These are phyloP conservation scores for Tetrax tetrax DNA, from an alignment of 2,113 vertebrate genomes.

Conservation along the genomic window DNA sequence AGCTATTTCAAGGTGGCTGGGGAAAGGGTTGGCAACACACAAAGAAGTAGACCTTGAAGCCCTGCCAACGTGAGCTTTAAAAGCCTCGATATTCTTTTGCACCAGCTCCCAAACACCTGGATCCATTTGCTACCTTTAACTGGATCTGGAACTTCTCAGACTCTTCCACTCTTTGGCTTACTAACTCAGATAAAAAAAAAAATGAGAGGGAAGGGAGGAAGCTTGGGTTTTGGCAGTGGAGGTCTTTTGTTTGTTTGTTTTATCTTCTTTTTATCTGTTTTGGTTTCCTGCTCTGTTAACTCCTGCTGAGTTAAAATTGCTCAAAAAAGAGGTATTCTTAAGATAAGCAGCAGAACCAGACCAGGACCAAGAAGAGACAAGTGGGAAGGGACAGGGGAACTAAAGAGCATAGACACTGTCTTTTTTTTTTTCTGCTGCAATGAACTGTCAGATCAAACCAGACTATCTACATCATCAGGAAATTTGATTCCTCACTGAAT, in stretches of 20 bases:
- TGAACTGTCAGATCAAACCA: background rate
- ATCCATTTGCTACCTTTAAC: background rate
- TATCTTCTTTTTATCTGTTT: background rate
- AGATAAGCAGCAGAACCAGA: background rate
- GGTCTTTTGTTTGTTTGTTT: background rate
- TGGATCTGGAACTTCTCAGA: background rate
- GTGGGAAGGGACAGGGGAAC: background rate
- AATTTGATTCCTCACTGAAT: background rate
- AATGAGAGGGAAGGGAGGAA: background rate
- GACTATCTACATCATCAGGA: background rate
- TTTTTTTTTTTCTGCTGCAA: background rate
- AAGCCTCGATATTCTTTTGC: background rate
- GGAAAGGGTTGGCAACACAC: background rate
- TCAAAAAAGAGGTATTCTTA: background rate
- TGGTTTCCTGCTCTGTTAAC: background rate
- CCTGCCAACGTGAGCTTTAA: background rate
- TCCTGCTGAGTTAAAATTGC: background rate
- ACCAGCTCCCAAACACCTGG: background rate
- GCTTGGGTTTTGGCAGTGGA: background rate
- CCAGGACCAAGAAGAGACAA: background rate
- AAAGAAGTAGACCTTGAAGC: background rate
- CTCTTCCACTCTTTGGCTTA: background rate
- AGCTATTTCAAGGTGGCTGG: background rate
- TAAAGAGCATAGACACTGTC: background rate
- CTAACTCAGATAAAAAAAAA: background rate